phyloP scores from a whole-genome alignment of 2,113 vertebrate genomes.

The Sinocyclocheilus anophthalmus region DNA sequence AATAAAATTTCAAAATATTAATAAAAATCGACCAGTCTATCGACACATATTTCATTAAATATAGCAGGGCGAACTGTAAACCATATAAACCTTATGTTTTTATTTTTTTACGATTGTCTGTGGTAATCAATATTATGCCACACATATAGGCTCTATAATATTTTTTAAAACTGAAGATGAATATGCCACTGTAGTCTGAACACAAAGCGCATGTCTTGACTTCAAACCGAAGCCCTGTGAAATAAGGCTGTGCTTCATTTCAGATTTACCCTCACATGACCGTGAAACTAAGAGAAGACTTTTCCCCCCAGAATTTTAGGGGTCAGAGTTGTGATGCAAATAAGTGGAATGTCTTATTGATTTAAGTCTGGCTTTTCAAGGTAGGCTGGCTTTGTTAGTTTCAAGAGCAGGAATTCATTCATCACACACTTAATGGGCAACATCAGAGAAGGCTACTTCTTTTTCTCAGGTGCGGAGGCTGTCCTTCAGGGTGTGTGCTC shows the following conservation, averaged over 20 bases:
- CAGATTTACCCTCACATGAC: conserved; percentile 49
- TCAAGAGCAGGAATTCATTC: conserved; percentile 77
- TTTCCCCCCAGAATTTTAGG: conserved; percentile 38
- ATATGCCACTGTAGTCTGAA: not conserved
- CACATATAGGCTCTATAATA: not conserved
- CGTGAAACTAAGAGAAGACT: conserved; percentile 36
- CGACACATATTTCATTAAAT: too few relatives aligned
- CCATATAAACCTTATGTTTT: too few relatives aligned
- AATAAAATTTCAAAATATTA: too few relatives aligned
- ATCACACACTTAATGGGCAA: conserved; percentile 72
- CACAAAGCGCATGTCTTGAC: conserved; percentile 52
- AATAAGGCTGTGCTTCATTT: conserved; percentile 48
- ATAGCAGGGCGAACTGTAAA: too few relatives aligned
- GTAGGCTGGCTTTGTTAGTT: conserved; percentile 76
- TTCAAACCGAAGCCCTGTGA: conserved; percentile 5
- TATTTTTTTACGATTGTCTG: not conserved
- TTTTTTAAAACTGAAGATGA: not conserved
- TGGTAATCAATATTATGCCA: not conserved
- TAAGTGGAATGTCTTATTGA: conserved; percentile 59
- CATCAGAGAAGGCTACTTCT: conserved; percentile 68
- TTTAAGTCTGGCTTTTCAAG: conserved; percentile 72
- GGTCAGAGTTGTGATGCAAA: conserved; percentile 66
- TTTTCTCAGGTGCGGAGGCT: conserved; percentile 63
- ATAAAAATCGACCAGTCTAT: too few relatives aligned
- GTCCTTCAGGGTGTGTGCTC: conserved; percentile 75